A percentile compares a stretch with the other conserved stretches of the same genome.
Evolutionary conservation across 2,113 vertebrate species (phyloP).

Genomic region (Colaptes auratus): DNA sequence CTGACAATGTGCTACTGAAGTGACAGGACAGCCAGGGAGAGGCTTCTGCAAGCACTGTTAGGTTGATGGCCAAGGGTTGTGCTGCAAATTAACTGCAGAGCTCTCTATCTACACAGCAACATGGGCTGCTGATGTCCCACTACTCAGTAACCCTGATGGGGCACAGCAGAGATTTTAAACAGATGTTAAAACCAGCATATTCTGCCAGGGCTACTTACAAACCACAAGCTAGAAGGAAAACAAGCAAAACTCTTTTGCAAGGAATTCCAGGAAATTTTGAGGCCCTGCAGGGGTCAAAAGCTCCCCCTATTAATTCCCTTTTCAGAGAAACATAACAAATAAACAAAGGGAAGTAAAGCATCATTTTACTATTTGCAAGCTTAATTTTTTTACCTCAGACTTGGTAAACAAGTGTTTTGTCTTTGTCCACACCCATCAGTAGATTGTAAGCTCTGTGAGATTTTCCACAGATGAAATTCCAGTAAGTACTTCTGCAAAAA

Average conservation of each 20-base stretch:
- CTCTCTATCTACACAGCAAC: neutral
- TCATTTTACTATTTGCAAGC: neutral
- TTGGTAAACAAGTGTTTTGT: neutral
- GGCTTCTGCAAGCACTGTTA: neutral
- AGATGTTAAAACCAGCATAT: rapidly evolving
- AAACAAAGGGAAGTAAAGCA: neutral
- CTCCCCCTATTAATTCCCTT: neutral
- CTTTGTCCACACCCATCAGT: rapidly evolving
- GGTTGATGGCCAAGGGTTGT: neutral
- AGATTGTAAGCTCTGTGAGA: neutral
- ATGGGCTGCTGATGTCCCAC: neutral
- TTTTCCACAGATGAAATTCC: neutral
- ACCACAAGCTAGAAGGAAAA: neutral
- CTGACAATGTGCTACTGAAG: neutral
- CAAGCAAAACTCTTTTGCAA: neutral
- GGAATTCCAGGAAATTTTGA: neutral
- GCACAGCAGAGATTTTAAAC: neutral
- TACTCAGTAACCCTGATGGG: neutral
- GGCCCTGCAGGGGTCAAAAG: neutral
- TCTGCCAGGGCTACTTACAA: neutral
- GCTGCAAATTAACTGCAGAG: neutral
- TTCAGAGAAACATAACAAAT: neutral
- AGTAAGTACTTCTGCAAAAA: neutral
- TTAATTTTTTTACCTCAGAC: neutral
- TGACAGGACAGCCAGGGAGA: neutral